Percentiles rank a stretch among this genome's conserved stretches.
phyloP scores from a whole-genome alignment of 1,140 invertebrate genomes.

The Maniola jurtina region DNA sequence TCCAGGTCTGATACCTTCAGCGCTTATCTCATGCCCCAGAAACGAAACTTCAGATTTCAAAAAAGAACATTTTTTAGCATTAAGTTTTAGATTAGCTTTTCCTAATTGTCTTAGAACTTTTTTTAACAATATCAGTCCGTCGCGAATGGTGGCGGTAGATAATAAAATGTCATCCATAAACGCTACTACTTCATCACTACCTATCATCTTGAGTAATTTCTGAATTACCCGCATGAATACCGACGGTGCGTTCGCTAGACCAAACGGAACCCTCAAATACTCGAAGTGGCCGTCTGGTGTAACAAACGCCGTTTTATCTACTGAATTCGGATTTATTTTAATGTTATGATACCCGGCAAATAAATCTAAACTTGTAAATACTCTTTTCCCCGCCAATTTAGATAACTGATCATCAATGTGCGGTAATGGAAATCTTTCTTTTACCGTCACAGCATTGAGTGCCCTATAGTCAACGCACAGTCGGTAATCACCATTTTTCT shows the following conservation, averaged over 20 bases:
- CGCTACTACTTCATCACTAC: constrained; percentile 20
- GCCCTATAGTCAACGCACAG: constrained; percentile 48
- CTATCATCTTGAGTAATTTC: constrained; percentile 33
- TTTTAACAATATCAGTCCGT: constrained; percentile 23
- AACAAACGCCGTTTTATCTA: constrained; percentile 51
- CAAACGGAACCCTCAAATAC: constrained; percentile 46
- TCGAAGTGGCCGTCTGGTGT: constrained; percentile 54
- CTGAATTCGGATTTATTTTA: constrained; percentile 35
- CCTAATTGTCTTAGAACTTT: constrained; percentile 19
- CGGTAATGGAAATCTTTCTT: constrained; percentile 47
- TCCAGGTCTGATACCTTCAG: constrained; percentile 40
- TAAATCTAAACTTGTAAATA: constrained; percentile 58
- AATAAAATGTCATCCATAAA: constrained; percentile 32
- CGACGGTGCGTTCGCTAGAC: constrained; percentile 45
- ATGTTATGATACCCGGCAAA: constrained; percentile 69
- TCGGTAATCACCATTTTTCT: constrained; percentile 18
- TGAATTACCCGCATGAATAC: constrained; percentile 23
- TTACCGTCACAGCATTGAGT: constrained; percentile 47
- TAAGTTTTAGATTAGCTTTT: constrained; percentile 31
- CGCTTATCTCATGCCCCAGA: constrained; percentile 29
- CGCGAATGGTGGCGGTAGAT: constrained; percentile 12
- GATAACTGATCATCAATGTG: constrained; percentile 40
- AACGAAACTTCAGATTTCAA: constrained; percentile 26
- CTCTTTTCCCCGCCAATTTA: constrained; percentile 36
- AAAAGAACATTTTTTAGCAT: constrained; percentile 37